Evolutionary conservation across 2,888 invertebrate species (phyloP).

Genomic region (Ashinkailepas kermadecensis): DNA sequence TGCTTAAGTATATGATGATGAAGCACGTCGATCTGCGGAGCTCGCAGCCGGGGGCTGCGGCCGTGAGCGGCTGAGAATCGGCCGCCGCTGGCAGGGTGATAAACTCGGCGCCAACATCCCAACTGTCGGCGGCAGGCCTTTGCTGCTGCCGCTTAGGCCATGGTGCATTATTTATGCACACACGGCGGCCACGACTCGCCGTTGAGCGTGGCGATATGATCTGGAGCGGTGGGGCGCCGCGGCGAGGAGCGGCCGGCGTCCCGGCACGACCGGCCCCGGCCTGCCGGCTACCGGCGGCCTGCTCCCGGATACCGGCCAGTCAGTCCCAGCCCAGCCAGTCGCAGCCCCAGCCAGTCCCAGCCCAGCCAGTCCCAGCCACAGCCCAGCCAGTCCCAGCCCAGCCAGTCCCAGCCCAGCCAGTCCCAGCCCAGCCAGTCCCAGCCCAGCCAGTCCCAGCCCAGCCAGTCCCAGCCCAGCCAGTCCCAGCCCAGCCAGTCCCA

Average conservation of each 20-base stretch:
- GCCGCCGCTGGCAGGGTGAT: not conserved
- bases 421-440: no score
- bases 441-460: no score
- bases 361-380: no score
- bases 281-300: not conserved
- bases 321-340: no score
- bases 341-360: not conserved
- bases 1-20: no score
- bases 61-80: not conserved
- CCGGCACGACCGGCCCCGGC: not conserved
- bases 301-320: no score
- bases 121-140: not conserved
- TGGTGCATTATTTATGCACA: not conserved
- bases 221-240: not conserved
- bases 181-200: constrained; percentile 3
- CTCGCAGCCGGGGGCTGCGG: not conserved
- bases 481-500: no score
- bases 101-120: not conserved
- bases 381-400: no score
- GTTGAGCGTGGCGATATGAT: not conserved
- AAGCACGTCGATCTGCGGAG: not conserved
- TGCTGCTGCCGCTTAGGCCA: constrained; percentile 12
- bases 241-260: not conserved
- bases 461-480: no score
- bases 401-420: no score